Base-by-base conservation (phyloP, 1,140 invertebrate genomes). In the Adoxophyes honmai region DNA sequence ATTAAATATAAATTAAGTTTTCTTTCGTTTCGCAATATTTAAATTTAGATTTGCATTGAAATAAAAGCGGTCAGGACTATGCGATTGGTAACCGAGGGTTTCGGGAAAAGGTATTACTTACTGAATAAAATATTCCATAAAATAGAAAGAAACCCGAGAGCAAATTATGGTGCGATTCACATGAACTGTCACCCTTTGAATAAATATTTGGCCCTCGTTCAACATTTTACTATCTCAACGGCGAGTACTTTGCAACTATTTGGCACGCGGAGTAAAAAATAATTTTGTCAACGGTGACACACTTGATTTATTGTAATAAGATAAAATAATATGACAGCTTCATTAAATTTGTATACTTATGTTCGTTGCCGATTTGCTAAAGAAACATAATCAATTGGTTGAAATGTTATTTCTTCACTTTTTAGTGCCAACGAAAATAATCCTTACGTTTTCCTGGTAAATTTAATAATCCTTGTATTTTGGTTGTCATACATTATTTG, bases 151-250 rank as follows among this genome's bases (percentile, higher is more conserved):
- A 48, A 33, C 16, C 39, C 38, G 0, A 48, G 21, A 28, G 21
- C 42, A 48, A 15, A 48, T 33, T 48, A 48, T 48, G 42, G 42
- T 48, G 18, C 28, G 11, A 11, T 48, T 48, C 42, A 48, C 42
- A 48, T 33, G 21, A 28, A 28, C 21, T 28, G 42, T 48, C 42
- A 14, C 16, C 42, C 18, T 48, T 48, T 48, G 42, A 48, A 48
- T 48, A 48, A 48, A 48, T 48, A 48, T 48, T 48, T 48, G 42
- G 42, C 42, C 18, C 42, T 48, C 42, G 42, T 48, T 48, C 42
- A 48, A 48, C 42, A 48, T 48, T 48, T 48, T 48, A 48, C 42
- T 48, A 48, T 33, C 42, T 48, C 42, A n/a, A 48, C 18, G 16
- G 21, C 28, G 11, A 48, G 21, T 48, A 18, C 42, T 48, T 48